Conservation (phyloP, 2,113 vertebrate genomes). For the Sylvietta virens region DNA sequence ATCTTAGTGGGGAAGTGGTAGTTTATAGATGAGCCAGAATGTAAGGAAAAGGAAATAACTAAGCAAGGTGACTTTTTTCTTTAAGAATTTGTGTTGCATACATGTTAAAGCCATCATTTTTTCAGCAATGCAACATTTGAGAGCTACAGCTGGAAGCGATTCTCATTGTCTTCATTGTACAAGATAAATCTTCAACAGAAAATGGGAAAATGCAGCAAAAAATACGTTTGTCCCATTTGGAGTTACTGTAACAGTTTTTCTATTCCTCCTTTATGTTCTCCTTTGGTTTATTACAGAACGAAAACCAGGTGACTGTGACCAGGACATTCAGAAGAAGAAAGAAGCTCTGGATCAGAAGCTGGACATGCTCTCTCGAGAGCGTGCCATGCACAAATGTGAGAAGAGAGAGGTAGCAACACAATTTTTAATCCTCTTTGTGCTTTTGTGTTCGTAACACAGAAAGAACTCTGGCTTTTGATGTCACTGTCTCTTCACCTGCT, state of each 20-base stretch:
- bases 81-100: background rate
- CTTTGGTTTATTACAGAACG: slow-evolving; percentile 52
- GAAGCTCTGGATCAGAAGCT: slow-evolving; percentile 72
- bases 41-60: background rate
- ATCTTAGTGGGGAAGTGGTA: background rate
- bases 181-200: background rate
- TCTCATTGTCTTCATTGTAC: background rate
- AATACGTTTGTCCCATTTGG: background rate
- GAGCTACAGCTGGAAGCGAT: background rate
- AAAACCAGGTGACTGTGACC: slow-evolving; percentile 58
- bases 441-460: background rate
- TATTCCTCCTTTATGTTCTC: background rate
- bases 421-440: background rate
- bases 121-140: background rate
- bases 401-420: slow-evolving; percentile 41
- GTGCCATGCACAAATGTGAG: slow-evolving; percentile 69
- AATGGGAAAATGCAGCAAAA: background rate
- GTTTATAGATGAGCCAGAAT: background rate
- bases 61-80: background rate
- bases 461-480: background rate
- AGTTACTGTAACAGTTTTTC: background rate
- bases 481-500: background rate
- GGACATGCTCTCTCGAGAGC: slow-evolving; percentile 73
- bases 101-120: background rate
- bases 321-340: slow-evolving; percentile 70